Percentiles rank a stretch among this genome's conserved stretches.
Conservation (phyloP, 2,797 vertebrate species). For the Periparus ater region DNA sequence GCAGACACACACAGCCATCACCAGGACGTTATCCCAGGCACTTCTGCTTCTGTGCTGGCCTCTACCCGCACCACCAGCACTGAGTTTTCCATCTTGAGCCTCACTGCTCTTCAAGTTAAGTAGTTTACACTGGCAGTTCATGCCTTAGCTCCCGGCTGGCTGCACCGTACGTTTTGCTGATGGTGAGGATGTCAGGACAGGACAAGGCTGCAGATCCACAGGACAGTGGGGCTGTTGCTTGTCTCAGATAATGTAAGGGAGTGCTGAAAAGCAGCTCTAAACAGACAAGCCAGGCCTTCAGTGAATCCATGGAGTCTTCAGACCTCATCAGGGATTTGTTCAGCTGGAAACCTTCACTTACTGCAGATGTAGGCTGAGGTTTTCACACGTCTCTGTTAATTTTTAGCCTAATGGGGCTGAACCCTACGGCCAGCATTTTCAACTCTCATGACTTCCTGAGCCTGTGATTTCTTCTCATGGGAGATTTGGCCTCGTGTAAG, state of each 20-base stretch:
- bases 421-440: background rate
- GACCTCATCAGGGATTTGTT: background rate
- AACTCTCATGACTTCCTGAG: background rate
- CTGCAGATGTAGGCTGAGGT: background rate
- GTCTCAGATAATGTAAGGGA: rapidly evolving
- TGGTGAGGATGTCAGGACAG: background rate
- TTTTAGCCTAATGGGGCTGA: background rate
- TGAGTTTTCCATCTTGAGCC: background rate
- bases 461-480: background rate
- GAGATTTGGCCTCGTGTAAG: rapidly evolving
- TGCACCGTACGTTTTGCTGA: rapidly evolving
- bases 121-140: background rate
- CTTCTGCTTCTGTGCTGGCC: background rate
- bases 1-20: background rate
- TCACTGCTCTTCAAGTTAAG: background rate
- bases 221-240: background rate
- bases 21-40: background rate
- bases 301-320: rapidly evolving
- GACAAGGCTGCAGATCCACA: background rate
- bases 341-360: background rate
- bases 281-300: background rate
- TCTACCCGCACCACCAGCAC: background rate
- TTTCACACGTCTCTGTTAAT: background rate
- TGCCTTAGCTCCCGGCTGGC: background rate
- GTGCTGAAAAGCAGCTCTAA: background rate